phyloP scores from a whole-genome alignment of 2,797 vertebrate species.

The Smutsia gigantea region DNA sequence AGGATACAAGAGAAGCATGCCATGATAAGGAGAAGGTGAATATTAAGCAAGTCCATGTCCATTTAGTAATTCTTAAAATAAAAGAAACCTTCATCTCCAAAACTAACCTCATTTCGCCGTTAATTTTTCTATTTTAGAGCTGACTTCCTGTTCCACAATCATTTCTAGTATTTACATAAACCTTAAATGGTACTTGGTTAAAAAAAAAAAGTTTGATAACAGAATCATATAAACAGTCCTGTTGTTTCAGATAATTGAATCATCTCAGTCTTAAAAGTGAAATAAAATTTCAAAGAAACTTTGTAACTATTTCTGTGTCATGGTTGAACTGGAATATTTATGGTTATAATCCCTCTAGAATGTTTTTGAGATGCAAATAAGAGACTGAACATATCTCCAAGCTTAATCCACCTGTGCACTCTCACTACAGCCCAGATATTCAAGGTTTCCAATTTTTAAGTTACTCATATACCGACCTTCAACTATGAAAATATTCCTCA shows the following conservation, averaged over 20 bases:
- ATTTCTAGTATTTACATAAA: constrained; percentile 59
- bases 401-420: neutral
- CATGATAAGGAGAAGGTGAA: neutral
- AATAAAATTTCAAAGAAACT: constrained; percentile 39
- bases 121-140: constrained; percentile 62
- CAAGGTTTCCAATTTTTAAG: neutral
- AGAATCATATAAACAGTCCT: constrained; percentile 41
- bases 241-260: constrained; percentile 53
- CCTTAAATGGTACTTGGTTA: constrained; percentile 29
- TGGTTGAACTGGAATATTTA: neutral
- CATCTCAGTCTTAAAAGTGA: constrained; percentile 41
- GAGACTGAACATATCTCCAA: neutral
- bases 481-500: neutral
- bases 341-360: neutral
- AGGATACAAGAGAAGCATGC: neutral
- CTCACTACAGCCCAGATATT: neutral
- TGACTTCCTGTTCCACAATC: constrained; percentile 53
- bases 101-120: constrained; percentile 38
- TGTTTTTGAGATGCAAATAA: neutral
- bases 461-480: neutral
- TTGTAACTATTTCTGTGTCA: constrained; percentile 33
- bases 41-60: neutral
- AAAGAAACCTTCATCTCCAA: neutral
- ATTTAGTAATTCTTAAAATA: constrained; percentile 54
- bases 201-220: constrained; percentile 1